These are phyloP conservation scores for Netelia fuscicornis DNA, from an alignment of 2,888 invertebrate genomes.

Conservation along the genomic window DNA sequence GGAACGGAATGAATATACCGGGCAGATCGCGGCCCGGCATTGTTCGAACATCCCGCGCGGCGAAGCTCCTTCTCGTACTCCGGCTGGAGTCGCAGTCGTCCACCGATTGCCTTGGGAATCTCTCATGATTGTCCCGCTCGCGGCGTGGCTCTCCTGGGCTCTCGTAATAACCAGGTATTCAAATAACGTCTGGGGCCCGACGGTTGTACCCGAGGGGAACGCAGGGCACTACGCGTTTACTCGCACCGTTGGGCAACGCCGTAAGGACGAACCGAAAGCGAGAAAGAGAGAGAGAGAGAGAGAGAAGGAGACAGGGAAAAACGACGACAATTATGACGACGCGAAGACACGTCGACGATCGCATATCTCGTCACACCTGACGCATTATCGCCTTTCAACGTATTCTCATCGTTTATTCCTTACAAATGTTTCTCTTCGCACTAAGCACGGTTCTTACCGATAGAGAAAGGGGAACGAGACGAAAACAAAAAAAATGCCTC, in stretches of 20 bases:
- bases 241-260: conserved; percentile 79
- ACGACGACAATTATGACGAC: conserved; percentile 20
- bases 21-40: conserved; percentile 70
- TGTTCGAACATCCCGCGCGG: conserved; percentile 75
- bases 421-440: background rate
- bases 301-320: conserved; percentile 1
- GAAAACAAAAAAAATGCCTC: conserved; percentile 7
- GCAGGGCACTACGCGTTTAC: conserved; percentile 40
- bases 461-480: conserved; percentile 31
- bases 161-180: conserved; percentile 82
- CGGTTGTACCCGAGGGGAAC: conserved; percentile 50
- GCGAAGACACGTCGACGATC: conserved; percentile 43
- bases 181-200: conserved; percentile 74
- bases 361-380: conserved; percentile 54
- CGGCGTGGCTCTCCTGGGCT: conserved; percentile 75
- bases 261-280: conserved; percentile 67
- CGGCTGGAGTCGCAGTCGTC: conserved; percentile 18
- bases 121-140: conserved; percentile 83
- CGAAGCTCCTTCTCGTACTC: conserved; percentile 31
- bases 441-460: background rate
- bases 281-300: conserved; percentile 24
- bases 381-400: conserved; percentile 38
- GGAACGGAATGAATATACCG: conserved; percentile 39
- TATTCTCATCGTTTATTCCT: conserved; percentile 30
- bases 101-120: conserved; percentile 79